These are phyloP conservation scores for Panzeria rudis DNA, from an alignment of 2,888 invertebrate species.

Conservation along the genomic window DNA sequence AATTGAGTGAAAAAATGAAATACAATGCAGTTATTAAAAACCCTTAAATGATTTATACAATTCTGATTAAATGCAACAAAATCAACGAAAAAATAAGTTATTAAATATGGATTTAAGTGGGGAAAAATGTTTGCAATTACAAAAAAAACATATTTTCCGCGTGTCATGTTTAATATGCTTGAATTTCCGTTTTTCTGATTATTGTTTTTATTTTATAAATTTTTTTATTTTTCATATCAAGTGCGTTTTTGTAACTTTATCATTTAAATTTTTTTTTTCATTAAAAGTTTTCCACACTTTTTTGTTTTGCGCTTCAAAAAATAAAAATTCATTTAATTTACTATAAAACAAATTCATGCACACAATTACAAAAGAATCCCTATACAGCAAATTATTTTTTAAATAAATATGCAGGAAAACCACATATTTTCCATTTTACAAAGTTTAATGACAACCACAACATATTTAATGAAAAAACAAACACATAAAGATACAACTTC, in stretches of 20 bases:
- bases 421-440: conserved; percentile 67
- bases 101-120: conserved; percentile 29
- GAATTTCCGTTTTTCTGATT: conserved; percentile 29
- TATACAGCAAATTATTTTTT: conserved; percentile 51
- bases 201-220: not conserved
- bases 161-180: conserved; percentile 48
- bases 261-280: conserved; percentile 3
- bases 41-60: conserved; percentile 45
- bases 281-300: not conserved
- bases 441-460: conserved; percentile 71
- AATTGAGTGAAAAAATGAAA: conserved; percentile 15
- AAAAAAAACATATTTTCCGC: not conserved
- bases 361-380: conserved; percentile 32
- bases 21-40: conserved; percentile 13
- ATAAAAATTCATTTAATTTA: conserved; percentile 43
- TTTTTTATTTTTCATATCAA: not conserved
- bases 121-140: conserved; percentile 14
- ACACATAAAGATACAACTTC: conserved; percentile 7
- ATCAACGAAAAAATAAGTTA: not conserved
- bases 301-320: not conserved
- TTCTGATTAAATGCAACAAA: conserved; percentile 29
- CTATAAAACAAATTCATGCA: conserved; percentile 29
- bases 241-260: conserved; percentile 22
- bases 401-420: conserved; percentile 64
- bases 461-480: conserved; percentile 67